Conservation (phyloP, 2,113 vertebrate genomes). For the Hippotragus niger region DNA sequence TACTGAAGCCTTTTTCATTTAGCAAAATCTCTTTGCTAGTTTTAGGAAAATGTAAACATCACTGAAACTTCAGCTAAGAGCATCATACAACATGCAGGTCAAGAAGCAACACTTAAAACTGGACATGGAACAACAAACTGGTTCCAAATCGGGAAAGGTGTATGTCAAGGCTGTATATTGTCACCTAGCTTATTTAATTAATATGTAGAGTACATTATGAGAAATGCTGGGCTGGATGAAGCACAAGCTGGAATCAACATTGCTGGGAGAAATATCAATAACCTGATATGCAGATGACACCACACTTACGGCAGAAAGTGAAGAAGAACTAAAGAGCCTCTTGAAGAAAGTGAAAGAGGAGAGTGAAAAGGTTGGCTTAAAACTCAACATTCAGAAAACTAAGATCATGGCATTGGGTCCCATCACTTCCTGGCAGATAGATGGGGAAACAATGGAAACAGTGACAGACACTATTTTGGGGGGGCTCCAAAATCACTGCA, state of each 20-base stretch:
- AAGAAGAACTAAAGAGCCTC: background rate
- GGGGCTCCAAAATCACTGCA: background rate
- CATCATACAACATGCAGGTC: background rate
- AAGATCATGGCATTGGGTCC: background rate
- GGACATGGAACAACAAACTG: background rate
- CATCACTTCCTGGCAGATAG: background rate
- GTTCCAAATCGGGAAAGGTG: background rate
- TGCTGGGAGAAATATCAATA: background rate
- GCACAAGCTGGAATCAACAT: background rate
- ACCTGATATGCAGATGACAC: background rate
- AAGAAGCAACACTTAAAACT: background rate
- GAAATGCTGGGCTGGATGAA: background rate
- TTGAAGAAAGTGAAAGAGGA: background rate
- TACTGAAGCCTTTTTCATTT: background rate
- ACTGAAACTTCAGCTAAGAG: background rate
- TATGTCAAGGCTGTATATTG: background rate
- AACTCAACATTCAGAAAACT: background rate
- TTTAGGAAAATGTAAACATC: slow-evolving; percentile 24
- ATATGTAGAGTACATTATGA: background rate
- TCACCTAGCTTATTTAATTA: background rate
- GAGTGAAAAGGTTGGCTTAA: background rate
- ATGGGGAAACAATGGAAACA: background rate
- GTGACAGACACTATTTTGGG: background rate
- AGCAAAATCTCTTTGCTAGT: background rate
- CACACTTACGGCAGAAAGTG: background rate